Conservation (phyloP, 2,888 invertebrate species). For the Rhagophthalmus giganteus region DNA sequence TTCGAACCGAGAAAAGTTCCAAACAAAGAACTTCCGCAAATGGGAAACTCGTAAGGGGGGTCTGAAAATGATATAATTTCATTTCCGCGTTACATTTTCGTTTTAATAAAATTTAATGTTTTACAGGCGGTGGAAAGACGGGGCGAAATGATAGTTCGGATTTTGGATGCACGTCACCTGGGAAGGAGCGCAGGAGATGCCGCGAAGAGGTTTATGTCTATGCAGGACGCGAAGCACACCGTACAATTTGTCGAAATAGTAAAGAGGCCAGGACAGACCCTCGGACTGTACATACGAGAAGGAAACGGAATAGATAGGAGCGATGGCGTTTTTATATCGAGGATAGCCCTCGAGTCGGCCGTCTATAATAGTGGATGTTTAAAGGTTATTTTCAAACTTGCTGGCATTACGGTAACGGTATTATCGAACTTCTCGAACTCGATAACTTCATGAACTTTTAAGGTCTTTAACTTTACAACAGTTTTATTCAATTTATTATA, state of each 20-base stretch:
- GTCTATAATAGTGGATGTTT: slow-evolving; percentile 97
- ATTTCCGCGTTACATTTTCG: background rate
- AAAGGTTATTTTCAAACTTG: slow-evolving; percentile 60
- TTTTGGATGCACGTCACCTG: slow-evolving; percentile 85
- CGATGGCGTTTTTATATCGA: slow-evolving; percentile 97
- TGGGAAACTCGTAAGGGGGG: background rate
- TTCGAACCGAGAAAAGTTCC: background rate
- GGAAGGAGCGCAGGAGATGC: slow-evolving; percentile 85
- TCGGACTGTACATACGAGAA: slow-evolving; percentile 97
- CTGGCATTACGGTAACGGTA: slow-evolving; percentile 12
- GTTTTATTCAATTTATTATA: slow-evolving; percentile 19
- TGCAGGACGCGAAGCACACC: slow-evolving; percentile 69
- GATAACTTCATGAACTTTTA: slow-evolving; percentile 15
- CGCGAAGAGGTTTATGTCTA: slow-evolving; percentile 81
- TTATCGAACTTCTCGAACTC: slow-evolving; percentile 12
- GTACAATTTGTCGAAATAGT: slow-evolving; percentile 97
- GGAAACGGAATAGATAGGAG: slow-evolving; percentile 96
- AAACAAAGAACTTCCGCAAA: background rate
- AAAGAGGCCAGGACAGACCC: slow-evolving; percentile 96
- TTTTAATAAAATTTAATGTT: slow-evolving; percentile 7
- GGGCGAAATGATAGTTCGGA: slow-evolving; percentile 93
- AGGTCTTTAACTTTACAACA: slow-evolving; percentile 4
- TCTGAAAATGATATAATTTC: background rate
- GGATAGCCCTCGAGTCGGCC: slow-evolving; percentile 93
- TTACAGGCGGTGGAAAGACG: slow-evolving; percentile 75